Conservation (phyloP, 2,113 vertebrate genomes). For the Tychaedon coryphoeus region DNA sequence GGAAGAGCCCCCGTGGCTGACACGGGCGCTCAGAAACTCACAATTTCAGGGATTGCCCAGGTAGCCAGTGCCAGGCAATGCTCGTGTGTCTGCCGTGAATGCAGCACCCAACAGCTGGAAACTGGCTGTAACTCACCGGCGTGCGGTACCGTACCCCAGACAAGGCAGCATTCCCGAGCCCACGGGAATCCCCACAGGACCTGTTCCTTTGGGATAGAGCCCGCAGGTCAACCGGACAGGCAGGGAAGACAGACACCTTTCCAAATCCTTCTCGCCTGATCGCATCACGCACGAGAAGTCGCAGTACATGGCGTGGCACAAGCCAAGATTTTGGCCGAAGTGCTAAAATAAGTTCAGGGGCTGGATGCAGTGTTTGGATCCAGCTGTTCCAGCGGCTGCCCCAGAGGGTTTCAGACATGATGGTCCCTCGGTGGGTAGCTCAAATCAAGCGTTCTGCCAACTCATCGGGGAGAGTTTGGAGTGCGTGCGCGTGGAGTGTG, state of each 20-base stretch:
- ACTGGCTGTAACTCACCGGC: neutral
- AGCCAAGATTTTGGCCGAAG: neutral
- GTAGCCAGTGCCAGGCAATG: neutral
- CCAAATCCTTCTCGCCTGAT: neutral
- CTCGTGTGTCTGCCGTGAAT: no score
- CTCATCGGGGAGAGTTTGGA: fast-evolving
- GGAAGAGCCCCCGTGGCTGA: neutral
- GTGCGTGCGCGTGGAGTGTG: fast-evolving
- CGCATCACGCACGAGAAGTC: neutral
- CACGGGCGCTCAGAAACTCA: neutral
- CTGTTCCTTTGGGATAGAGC: neutral
- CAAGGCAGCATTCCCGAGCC: neutral
- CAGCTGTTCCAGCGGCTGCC: neutral
- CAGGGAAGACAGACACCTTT: neutral
- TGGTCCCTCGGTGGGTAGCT: fast-evolving
- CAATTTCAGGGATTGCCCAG: neutral
- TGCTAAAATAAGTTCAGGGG: neutral
- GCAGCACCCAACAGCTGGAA: neutral
- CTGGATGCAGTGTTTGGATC: fast-evolving
- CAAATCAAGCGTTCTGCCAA: fast-evolving
- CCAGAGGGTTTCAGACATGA: neutral
- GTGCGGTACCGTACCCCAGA: no score
- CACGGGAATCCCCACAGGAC: neutral
- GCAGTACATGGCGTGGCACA: neutral
- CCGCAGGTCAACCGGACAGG: neutral